Base-by-base conservation (phyloP, 2,113 vertebrate genomes). In the Coptodon rendalli region DNA sequence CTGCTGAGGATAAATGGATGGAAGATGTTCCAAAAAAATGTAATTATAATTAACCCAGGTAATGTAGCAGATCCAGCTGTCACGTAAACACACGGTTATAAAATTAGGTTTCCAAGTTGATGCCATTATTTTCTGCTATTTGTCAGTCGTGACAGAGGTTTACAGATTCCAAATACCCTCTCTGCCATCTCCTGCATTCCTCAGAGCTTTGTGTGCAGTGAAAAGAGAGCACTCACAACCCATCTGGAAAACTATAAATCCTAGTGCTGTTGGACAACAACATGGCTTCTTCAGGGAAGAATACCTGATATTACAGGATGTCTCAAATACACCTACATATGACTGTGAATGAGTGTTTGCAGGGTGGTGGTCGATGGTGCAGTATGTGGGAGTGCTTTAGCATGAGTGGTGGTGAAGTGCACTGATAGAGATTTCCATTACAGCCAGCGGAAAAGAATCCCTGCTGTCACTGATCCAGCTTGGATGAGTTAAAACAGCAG, bases 351-450 rank as follows among this genome's bases (percentile, higher is more conserved):
- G 85, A 61, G 34, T 56, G 19, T 50, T 86, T 82, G 40, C 22
- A 13, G 43, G 16, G 27, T 80, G 43, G 10, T 80, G 14, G 43
- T 80, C 63, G 81, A 85, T 17, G 50, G 38, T 82, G 59, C 53
- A 31, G 81, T 86, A 80, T 29, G 89, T 80, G 85, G 86, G 90
- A 63, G 82, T 59, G 78, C 82, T 88, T 87, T 89, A 81, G 87
- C 66, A 14, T 6, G 40, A 79, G 84, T 85, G 83, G 87, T 81
- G 86, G 40, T 13, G 53, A 71, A 71, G 45, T 48, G 84, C 66
- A 27, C 53, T 56, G 81, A 91, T 79, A 89, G 38, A 88, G 80
- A 85, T 92, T 95, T 94, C 95, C 94, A 95, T 92, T 89, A 82
- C 86, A 86, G 34, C 53, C 40, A 85, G 50, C 40, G 76, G 89